Percentiles rank a stretch among this genome's conserved stretches.
These are phyloP conservation scores for Drosophila meridiana DNA, from an alignment of 2,888 invertebrate species.

Conservation along the genomic window DNA sequence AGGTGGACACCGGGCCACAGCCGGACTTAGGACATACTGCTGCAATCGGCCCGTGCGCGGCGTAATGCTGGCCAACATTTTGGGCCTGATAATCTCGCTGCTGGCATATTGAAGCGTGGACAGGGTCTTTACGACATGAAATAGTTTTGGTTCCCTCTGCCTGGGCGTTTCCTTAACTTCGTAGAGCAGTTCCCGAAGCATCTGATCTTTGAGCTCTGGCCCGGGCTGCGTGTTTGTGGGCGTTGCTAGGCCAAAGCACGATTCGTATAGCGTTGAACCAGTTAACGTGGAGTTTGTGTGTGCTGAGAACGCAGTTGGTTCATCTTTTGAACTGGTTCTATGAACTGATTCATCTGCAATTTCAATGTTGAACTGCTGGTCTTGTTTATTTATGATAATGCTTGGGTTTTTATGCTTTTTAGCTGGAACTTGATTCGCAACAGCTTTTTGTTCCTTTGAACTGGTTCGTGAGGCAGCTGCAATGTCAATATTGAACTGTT, in stretches of 20 bases:
- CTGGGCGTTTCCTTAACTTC: neutral
- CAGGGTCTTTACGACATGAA: neutral
- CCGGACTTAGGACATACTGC: neutral
- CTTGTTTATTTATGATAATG: no score
- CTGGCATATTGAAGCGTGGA: conserved; percentile 22
- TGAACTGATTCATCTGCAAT: neutral
- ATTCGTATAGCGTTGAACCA: conserved; percentile 8
- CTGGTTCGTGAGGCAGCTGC: neutral
- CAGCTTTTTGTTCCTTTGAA: neutral
- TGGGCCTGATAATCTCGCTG: conserved; percentile 19
- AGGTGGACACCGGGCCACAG: neutral
- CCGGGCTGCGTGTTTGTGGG: neutral
- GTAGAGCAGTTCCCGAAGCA: conserved; percentile 3
- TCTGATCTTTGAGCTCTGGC: neutral
- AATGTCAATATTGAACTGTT: no score
- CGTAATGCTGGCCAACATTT: conserved; percentile 11
- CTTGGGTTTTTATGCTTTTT: neutral
- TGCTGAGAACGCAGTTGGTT: neutral
- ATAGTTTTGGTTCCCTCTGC: neutral
- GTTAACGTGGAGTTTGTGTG: neutral
- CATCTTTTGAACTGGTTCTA: neutral
- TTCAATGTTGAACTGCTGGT: no score
- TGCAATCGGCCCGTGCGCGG: neutral
- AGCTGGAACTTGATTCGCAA: no score
- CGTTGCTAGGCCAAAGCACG: conserved; percentile 2